Evolutionary conservation across 2,888 invertebrate genomes (phyloP).

Genomic region (Dryobotodes eremita): DNA sequence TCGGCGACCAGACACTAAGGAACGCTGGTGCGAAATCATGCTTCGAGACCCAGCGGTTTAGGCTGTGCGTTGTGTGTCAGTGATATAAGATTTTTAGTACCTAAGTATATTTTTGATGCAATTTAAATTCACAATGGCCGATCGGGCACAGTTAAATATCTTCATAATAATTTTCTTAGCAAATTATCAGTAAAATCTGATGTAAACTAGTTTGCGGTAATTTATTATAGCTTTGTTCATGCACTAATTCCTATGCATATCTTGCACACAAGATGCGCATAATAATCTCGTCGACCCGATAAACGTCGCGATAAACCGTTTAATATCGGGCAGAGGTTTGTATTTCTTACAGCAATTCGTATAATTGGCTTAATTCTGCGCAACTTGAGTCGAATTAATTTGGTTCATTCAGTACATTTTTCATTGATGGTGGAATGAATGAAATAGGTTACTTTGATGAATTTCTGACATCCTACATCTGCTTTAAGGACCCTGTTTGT

Average conservation of each 20-base stretch:
- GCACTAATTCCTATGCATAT: conserved; percentile 31
- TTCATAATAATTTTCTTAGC: neutral
- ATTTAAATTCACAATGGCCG: too few species aligned
- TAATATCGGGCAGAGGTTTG: conserved; percentile 40
- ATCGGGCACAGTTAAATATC: neutral
- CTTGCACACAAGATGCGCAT: conserved; percentile 43
- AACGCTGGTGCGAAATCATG: neutral
- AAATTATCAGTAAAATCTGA: neutral
- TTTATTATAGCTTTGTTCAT: conserved; percentile 32
- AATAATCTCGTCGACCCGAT: conserved; percentile 39
- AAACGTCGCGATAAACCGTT: conserved; percentile 49
- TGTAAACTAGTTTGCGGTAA: conserved; percentile 3
- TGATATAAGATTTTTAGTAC: neutral
- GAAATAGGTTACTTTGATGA: neutral
- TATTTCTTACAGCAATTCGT: conserved; percentile 27
- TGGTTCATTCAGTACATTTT: conserved; percentile 29
- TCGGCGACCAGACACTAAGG: too few species aligned
- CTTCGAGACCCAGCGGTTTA: neutral
- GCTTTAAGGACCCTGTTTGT: neutral
- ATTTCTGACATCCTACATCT: neutral
- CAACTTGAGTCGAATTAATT: conserved; percentile 29
- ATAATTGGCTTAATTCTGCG: conserved; percentile 33
- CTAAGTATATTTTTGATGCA: neutral
- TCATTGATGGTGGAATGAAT: neutral
- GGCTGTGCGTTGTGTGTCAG: neutral